A percentile compares a stretch with the other conserved stretches of the same genome.
Conservation (phyloP, 2,113 vertebrate species). For the Trogon surrucura region DNA sequence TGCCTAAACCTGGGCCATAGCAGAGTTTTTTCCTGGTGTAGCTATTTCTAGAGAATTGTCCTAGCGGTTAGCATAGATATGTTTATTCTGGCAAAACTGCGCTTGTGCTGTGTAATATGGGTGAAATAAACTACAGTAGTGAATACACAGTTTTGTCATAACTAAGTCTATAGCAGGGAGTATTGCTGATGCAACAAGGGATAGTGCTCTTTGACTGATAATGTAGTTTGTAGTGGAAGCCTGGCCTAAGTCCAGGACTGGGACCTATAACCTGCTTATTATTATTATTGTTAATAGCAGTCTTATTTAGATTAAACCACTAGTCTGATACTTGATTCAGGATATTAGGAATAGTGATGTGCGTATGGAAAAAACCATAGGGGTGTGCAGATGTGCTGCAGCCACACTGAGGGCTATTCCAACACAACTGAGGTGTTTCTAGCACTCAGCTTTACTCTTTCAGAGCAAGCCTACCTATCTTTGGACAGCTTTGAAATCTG, state of each 20-base stretch:
- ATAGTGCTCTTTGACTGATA: not conserved
- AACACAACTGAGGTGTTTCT: not conserved
- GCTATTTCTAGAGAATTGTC: not conserved
- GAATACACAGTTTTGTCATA: constrained; percentile 12
- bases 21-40: not conserved
- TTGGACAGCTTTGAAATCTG: not conserved
- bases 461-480: not conserved
- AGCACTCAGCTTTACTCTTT: not conserved
- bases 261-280: not conserved
- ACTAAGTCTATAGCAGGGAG: not conserved
- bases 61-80: not conserved
- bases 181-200: constrained; percentile 14
- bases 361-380: not conserved
- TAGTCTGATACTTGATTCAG: not conserved
- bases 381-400: not conserved
- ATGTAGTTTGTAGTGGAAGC: not conserved
- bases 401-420: not conserved
- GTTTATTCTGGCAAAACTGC: constrained; percentile 42
- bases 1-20: not conserved
- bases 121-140: not conserved
- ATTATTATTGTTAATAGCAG: not conserved
- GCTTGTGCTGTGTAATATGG: not conserved
- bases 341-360: not conserved
- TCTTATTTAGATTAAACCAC: not conserved
- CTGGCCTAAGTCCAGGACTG: not conserved